Evolutionary conservation across 2,797 vertebrate genomes (phyloP).

Genomic region (Oreortyx pictus): DNA sequence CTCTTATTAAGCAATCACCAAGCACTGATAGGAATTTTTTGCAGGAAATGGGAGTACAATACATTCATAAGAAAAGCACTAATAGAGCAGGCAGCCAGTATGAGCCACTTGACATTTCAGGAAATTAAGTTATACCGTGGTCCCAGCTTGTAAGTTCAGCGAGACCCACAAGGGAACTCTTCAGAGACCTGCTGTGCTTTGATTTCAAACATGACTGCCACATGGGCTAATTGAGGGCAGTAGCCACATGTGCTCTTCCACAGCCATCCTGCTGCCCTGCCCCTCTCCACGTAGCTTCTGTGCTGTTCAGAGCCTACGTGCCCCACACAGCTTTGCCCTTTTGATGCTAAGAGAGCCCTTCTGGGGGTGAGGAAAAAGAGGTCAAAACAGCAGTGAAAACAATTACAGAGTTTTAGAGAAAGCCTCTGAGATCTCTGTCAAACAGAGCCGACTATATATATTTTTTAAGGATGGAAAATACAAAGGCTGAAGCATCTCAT

Average conservation of each 20-base stretch:
- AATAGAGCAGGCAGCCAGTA: not conserved
- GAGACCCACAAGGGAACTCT: not conserved
- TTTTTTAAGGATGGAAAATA: not conserved
- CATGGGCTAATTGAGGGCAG: slow-evolving; percentile 55
- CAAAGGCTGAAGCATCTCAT: not conserved
- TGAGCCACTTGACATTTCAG: slow-evolving; percentile 48
- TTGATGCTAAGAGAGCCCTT: not conserved
- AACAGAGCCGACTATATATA: not conserved
- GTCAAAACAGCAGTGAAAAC: not conserved
- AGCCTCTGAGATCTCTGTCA: not conserved
- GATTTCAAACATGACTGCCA: not conserved
- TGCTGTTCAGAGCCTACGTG: not conserved
- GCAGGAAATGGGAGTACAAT: slow-evolving; percentile 22
- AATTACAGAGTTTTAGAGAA: not conserved
- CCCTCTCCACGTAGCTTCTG: not conserved
- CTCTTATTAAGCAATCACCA: slow-evolving; percentile 58
- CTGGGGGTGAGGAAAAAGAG: not conserved
- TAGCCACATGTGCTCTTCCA: not conserved
- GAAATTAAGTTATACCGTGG: slow-evolving; percentile 53
- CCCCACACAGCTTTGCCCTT: not conserved
- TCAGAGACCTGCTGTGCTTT: slow-evolving; percentile 14
- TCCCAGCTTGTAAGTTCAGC: slow-evolving; percentile 29
- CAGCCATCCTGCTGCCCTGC: not conserved
- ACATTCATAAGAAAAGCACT: slow-evolving; percentile 27
- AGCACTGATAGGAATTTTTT: slow-evolving; percentile 30